These are phyloP conservation scores for Acrocephalus scirpaceus DNA, from an alignment of 2,797 vertebrate genomes.

Conservation along the genomic window DNA sequence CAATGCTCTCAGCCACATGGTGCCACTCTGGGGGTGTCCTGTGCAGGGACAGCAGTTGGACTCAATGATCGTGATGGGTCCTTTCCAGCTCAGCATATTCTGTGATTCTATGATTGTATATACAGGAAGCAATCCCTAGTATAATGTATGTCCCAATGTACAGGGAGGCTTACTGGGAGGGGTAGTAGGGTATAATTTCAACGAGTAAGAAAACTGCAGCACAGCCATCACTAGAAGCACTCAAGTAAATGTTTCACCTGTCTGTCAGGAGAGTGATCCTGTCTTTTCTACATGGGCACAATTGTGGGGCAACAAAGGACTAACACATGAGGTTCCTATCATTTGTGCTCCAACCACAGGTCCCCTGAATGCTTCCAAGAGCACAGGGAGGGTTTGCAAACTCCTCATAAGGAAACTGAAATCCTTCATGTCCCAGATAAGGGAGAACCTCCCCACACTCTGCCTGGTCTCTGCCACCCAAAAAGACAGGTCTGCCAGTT, in stretches of 20 bases:
- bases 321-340: fast-evolving
- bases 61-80: fast-evolving
- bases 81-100: not conserved
- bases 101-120: not conserved
- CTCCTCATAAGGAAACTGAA: not conserved
- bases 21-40: not conserved
- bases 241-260: not conserved
- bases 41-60: not conserved
- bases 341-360: not conserved
- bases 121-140: not conserved
- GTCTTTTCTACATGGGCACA: not conserved
- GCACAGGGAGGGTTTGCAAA: not conserved
- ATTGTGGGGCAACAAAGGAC: not conserved
- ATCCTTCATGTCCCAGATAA: not conserved
- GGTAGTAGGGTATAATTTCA: not conserved
- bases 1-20: not conserved
- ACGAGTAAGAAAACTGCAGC: not conserved
- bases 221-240: not conserved
- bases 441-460: not conserved
- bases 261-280: not conserved
- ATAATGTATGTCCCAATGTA: not conserved
- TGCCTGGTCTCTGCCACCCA: not conserved
- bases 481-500: not conserved
- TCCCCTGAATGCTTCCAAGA: not conserved
- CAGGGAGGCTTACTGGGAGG: not conserved